phyloP scores from a whole-genome alignment of 1,140 invertebrate genomes.

The Eurosta solidaginis region DNA sequence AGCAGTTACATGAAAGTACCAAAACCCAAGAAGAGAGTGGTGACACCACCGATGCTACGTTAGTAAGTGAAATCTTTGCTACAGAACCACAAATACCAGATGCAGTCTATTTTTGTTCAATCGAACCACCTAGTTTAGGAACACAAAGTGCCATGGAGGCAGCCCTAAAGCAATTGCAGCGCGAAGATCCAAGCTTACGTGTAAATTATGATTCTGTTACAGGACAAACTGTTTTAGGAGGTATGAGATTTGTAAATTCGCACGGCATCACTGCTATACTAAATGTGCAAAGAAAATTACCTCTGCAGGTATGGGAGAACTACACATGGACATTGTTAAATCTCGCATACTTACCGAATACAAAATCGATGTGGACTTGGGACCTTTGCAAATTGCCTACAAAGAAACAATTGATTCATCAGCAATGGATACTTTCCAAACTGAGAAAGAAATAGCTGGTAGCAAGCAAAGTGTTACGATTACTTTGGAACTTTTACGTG shows the following conservation, averaged over 20 bases:
- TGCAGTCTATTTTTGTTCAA: constrained; percentile 96
- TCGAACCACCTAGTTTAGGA: constrained; percentile 86
- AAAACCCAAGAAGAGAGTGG: constrained; percentile 34
- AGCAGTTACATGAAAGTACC: constrained; percentile 29
- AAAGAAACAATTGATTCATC: constrained; percentile 72
- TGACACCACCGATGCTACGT: constrained; percentile 40
- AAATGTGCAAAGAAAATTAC: constrained; percentile 40
- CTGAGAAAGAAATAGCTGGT: constrained; percentile 72
- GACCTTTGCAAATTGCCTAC: constrained; percentile 93
- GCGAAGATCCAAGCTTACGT: constrained; percentile 93
- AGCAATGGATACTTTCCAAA: constrained; percentile 62
- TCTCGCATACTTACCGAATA: constrained; percentile 86
- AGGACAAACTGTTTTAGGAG: constrained; percentile 84
- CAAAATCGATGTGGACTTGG: constrained; percentile 90
- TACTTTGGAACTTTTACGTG: constrained; percentile 64
- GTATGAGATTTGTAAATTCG: constrained; percentile 45
- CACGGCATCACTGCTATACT: constrained; percentile 7
- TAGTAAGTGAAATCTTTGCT: constrained; percentile 60
- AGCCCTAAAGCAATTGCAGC: constrained; percentile 81
- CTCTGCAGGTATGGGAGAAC: constrained; percentile 88
- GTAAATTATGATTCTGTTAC: constrained; percentile 77
- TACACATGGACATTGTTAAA: constrained; percentile 94
- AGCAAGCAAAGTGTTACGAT: constrained; percentile 65
- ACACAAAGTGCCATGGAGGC: constrained; percentile 78
- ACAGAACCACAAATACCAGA: constrained; percentile 76